A percentile compares a stretch with the other conserved stretches of the same genome.
Conservation (phyloP, 2,888 invertebrate species). For the Dynastes grantii region DNA sequence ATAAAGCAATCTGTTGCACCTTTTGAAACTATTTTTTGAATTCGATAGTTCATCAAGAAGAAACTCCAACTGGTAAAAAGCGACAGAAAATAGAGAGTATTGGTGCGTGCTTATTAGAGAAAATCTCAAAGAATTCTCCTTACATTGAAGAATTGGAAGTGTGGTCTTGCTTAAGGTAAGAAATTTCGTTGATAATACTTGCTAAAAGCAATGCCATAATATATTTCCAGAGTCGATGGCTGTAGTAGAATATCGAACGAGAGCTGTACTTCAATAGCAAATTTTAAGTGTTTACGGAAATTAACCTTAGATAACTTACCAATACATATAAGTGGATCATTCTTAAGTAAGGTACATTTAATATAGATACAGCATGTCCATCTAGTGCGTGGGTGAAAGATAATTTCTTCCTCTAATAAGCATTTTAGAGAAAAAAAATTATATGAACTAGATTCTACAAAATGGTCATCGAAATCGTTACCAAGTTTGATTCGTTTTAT, state of each 20-base stretch:
- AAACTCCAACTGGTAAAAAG: constrained; percentile 14
- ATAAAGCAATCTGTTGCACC: background rate
- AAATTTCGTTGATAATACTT: too few relatives aligned
- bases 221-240: constrained; percentile 26
- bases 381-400: too few relatives aligned
- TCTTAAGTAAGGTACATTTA: constrained; percentile 40
- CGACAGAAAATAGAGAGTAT: constrained; percentile 11
- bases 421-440: too few relatives aligned
- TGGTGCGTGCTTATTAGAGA: constrained; percentile 13
- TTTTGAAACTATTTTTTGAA: background rate
- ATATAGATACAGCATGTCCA: background rate
- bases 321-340: constrained; percentile 38
- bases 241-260: constrained; percentile 30
- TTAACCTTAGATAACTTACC: constrained; percentile 44
- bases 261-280: constrained; percentile 13
- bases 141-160: constrained; percentile 45
- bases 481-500: too few relatives aligned
- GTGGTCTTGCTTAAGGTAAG: constrained; percentile 38
- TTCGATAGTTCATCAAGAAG: constrained; percentile 14
- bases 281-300: constrained; percentile 42
- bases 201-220: background rate
- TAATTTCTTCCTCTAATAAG: too few relatives aligned
- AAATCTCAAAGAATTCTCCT: constrained; percentile 35
- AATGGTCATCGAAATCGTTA: too few relatives aligned
- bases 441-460: too few relatives aligned